Conservation (phyloP, 2,797 vertebrate genomes). For the Chloroceryle inda region DNA sequence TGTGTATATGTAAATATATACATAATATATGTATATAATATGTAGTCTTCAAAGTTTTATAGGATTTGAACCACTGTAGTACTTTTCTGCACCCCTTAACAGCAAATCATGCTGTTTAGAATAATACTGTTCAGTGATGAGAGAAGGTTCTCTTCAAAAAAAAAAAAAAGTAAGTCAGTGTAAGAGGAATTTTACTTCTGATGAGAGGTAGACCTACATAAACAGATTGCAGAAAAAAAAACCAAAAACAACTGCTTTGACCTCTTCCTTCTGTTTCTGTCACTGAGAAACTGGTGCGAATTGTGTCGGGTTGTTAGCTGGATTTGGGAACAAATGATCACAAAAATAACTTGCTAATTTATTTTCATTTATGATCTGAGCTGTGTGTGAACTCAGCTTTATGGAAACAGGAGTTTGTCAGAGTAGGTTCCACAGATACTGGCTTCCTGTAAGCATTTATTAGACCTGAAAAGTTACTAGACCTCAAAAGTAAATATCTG, state of each 20-base stretch:
- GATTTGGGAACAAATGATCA: neutral
- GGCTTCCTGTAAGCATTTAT: neutral
- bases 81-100: neutral
- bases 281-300: neutral
- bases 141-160: neutral
- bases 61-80: neutral
- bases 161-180: neutral
- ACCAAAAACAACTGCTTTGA: neutral
- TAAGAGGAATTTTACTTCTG: neutral
- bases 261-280: neutral
- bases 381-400: neutral
- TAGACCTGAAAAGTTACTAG: neutral
- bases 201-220: neutral
- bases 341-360: neutral
- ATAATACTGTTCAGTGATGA: neutral
- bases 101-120: neutral
- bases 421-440: neutral
- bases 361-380: neutral
- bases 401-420: neutral
- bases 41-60: neutral
- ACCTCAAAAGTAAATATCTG: neutral
- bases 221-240: neutral
- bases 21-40: neutral
- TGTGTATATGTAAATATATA: neutral
- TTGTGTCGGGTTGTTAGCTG: neutral